Percentiles rank a stretch among this genome's conserved stretches.
Conservation (phyloP, 2,797 vertebrate species). For the Ctenosaura bakeri region DNA sequence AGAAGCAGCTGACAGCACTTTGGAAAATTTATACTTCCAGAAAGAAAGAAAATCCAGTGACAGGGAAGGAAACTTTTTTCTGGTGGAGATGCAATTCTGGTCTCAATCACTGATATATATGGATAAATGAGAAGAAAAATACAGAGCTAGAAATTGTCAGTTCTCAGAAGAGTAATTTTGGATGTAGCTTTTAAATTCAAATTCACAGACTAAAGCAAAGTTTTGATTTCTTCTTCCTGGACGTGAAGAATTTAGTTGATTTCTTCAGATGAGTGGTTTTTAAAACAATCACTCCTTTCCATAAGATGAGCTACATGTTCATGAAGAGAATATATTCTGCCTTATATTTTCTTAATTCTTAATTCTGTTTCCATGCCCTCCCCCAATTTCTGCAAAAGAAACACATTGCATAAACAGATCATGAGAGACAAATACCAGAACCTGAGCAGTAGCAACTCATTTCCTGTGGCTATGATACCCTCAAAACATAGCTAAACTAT, state of each 20-base stretch:
- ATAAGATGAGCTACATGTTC: neutral
- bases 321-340: no score
- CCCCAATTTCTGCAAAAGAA: neutral
- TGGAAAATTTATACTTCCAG: conserved; percentile 71
- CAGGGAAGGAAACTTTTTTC: conserved; percentile 19
- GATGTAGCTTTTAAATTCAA: neutral
- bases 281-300: no score
- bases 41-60: conserved; percentile 52
- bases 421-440: neutral
- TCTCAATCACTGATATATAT: neutral
- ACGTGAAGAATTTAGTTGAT: no score
- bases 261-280: neutral
- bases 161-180: neutral
- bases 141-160: neutral
- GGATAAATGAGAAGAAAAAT: neutral
- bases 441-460: neutral
- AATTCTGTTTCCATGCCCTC: neutral
- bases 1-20: conserved; percentile 44
- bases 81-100: neutral
- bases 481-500: neutral
- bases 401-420: no score
- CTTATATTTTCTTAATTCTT: neutral
- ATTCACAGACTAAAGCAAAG: neutral
- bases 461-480: neutral
- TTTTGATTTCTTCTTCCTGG: no score